These are phyloP conservation scores for Carassius auratus DNA, from an alignment of 2,113 vertebrate genomes.

Conservation along the genomic window DNA sequence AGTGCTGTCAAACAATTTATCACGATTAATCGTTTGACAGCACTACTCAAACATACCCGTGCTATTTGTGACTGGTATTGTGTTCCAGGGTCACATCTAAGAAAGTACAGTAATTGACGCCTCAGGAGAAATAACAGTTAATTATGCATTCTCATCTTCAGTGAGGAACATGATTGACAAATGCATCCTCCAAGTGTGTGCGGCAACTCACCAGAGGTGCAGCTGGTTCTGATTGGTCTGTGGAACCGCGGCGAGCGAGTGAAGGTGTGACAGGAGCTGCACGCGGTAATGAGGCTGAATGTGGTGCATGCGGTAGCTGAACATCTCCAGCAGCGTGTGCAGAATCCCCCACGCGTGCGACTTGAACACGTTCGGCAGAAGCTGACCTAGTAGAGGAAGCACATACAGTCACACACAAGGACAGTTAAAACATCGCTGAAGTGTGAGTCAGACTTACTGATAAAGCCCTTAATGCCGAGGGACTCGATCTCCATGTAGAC, in stretches of 20 bases:
- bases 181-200: not conserved
- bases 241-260: constrained; percentile 92
- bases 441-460: constrained; percentile 82
- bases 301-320: constrained; percentile 99
- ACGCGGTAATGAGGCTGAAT: constrained; percentile 98
- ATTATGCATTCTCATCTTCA: too few species aligned
- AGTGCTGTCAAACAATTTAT: too few species aligned
- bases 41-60: too few species aligned
- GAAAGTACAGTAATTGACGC: too few species aligned
- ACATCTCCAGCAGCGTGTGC: constrained; percentile 97
- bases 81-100: too few species aligned
- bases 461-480: constrained; percentile 98
- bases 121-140: too few species aligned
- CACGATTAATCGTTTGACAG: too few species aligned
- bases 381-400: constrained; percentile 80
- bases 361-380: constrained; percentile 96
- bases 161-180: too few species aligned
- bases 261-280: constrained; percentile 95
- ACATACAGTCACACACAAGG: not conserved
- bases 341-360: constrained; percentile 97
- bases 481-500: constrained; percentile 99
- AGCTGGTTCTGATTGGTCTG: constrained; percentile 99
- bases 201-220: constrained; percentile 87
- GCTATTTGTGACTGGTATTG: too few species aligned
- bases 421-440: not conserved